A percentile compares a stretch with the other conserved stretches of the same genome.
phyloP scores from a whole-genome alignment of 2,797 vertebrate species.

The Numenius phaeopus region DNA sequence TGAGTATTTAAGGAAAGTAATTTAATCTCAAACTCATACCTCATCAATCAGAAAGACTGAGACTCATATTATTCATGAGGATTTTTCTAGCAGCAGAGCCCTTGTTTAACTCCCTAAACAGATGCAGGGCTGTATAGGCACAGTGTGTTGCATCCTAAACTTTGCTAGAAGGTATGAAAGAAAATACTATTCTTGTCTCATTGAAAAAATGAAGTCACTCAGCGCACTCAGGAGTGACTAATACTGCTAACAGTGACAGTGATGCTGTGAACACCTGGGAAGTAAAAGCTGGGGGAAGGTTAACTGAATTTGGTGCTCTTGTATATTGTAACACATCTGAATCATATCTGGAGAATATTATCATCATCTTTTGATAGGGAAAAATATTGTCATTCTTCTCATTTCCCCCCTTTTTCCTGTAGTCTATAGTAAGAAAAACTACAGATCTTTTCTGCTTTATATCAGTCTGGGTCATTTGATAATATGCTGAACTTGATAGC shows the following conservation, averaged over 20 bases:
- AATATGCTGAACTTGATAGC: not conserved
- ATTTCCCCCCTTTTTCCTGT: not conserved
- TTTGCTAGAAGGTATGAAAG: not conserved
- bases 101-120: not conserved
- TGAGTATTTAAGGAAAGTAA: not conserved
- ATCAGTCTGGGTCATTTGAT: not conserved
- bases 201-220: not conserved
- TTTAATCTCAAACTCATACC: not conserved
- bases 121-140: not conserved
- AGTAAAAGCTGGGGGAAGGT: not conserved
- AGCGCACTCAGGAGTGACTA: not conserved
- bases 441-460: not conserved
- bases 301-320: not conserved
- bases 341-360: not conserved
- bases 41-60: not conserved
- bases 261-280: not conserved
- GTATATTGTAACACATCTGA: not conserved
- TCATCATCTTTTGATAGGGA: not conserved
- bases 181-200: not conserved
- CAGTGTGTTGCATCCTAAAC: not conserved
- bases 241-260: not conserved
- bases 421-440: not conserved
- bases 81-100: not conserved
- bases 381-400: not conserved
- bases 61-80: not conserved